Conservation (phyloP, 1,140 invertebrate genomes). For the Bicyclus anynana region DNA sequence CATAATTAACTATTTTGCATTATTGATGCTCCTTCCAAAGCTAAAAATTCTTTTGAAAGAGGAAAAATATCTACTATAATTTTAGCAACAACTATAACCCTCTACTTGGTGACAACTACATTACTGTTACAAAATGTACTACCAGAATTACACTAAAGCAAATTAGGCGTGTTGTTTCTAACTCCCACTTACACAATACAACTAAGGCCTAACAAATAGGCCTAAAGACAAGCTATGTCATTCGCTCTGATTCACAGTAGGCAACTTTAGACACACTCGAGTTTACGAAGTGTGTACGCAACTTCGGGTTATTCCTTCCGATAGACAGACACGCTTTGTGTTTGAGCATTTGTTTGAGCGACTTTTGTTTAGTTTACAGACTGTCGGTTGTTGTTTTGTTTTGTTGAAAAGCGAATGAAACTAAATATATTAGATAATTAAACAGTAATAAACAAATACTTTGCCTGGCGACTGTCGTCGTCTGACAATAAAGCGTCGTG, state of each 20-base stretch:
- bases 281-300: neutral
- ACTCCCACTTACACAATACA: no score
- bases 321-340: neutral
- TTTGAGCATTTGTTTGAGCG: neutral
- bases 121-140: no score
- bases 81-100: no score
- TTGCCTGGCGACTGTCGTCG: no score
- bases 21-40: no score
- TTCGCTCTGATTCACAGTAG: neutral
- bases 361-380: neutral
- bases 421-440: neutral
- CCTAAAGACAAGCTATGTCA: neutral
- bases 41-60: no score
- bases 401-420: neutral
- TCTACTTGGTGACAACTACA: no score
- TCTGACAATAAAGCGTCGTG: no score
- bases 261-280: neutral
- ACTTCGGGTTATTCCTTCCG: constrained; percentile 3
- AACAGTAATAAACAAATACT: neutral
- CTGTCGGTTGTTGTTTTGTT: neutral
- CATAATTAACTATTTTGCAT: no score
- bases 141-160: no score
- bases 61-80: no score
- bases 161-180: no score
- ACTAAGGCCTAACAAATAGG: neutral